phyloP scores from a whole-genome alignment of 2,797 vertebrate species.

The Rhabdomys pumilio region DNA sequence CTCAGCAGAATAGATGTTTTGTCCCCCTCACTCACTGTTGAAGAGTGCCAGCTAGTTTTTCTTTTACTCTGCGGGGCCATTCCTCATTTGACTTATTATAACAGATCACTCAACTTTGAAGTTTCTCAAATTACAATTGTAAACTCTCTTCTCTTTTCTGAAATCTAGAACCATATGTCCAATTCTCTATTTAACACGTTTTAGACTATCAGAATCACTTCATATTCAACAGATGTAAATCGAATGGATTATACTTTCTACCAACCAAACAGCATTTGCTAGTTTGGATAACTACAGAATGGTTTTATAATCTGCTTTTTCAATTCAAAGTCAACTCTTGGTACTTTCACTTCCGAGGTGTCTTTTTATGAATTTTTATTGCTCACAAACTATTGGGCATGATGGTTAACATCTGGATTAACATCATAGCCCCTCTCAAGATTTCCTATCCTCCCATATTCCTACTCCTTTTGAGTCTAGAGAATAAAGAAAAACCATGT shows the following conservation, averaged over 20 bases:
- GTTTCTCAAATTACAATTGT: slow-evolving; percentile 9
- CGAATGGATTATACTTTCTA: slow-evolving; percentile 25
- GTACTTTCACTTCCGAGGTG: neutral
- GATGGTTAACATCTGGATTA: neutral
- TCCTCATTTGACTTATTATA: neutral
- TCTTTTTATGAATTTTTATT: neutral
- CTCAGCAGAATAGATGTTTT: neutral
- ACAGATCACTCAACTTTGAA: neutral
- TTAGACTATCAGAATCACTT: slow-evolving; percentile 1
- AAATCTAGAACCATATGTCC: neutral
- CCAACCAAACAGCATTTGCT: slow-evolving; percentile 2
- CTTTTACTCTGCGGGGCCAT: neutral
- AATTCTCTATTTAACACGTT: neutral
- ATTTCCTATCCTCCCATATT: neutral
- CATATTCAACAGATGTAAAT: slow-evolving; percentile 14
- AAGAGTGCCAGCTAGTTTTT: neutral
- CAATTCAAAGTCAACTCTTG: neutral
- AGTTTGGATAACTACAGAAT: slow-evolving; percentile 14
- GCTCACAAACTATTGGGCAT: neutral
- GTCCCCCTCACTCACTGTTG: neutral
- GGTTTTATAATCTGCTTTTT: slow-evolving; percentile 10
- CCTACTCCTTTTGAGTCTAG: neutral
- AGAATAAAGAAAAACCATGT: neutral
- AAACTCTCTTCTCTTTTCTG: neutral
- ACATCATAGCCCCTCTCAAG: neutral